A percentile compares a stretch with the other conserved stretches of the same genome.
These are phyloP conservation scores for Busseola fusca DNA, from an alignment of 2,888 invertebrate genomes.

Conservation along the genomic window DNA sequence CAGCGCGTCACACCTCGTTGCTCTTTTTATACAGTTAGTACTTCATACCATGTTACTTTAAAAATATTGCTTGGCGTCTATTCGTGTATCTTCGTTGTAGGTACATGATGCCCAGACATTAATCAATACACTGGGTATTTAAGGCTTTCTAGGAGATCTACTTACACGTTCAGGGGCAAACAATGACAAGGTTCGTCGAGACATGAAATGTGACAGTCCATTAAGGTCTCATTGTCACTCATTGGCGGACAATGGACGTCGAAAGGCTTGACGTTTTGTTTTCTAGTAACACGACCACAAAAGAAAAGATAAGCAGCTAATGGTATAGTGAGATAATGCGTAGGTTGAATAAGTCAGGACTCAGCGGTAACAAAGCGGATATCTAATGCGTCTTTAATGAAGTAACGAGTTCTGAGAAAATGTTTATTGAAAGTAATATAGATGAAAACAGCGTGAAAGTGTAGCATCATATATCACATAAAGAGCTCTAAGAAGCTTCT, in stretches of 20 bases:
- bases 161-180: constrained; percentile 47
- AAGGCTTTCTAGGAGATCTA: constrained; percentile 29
- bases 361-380: constrained; percentile 23
- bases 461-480: constrained; percentile 29
- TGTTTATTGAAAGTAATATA: constrained; percentile 10
- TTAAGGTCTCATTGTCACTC: constrained; percentile 84
- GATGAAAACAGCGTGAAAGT: constrained; percentile 29
- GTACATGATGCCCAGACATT: constrained; percentile 3
- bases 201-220: constrained; percentile 75
- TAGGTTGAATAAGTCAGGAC: background rate
- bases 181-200: constrained; percentile 52
- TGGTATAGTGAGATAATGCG: constrained; percentile 29
- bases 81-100: constrained; percentile 17
- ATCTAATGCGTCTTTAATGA: constrained; percentile 14
- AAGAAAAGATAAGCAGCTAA: constrained; percentile 52
- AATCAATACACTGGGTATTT: constrained; percentile 32
- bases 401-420: constrained; percentile 3
- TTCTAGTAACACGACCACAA: constrained; percentile 74
- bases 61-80: constrained; percentile 42
- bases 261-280: constrained; percentile 68
- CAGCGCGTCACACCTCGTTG: constrained; percentile 77
- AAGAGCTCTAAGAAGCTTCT: constrained; percentile 47
- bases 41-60: constrained; percentile 57
- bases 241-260: constrained; percentile 77
- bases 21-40: constrained; percentile 73